A percentile compares a stretch with the other conserved stretches of the same genome.
Conservation (phyloP, 2,113 vertebrate species). For the Tretioscincus oriximinensis region DNA sequence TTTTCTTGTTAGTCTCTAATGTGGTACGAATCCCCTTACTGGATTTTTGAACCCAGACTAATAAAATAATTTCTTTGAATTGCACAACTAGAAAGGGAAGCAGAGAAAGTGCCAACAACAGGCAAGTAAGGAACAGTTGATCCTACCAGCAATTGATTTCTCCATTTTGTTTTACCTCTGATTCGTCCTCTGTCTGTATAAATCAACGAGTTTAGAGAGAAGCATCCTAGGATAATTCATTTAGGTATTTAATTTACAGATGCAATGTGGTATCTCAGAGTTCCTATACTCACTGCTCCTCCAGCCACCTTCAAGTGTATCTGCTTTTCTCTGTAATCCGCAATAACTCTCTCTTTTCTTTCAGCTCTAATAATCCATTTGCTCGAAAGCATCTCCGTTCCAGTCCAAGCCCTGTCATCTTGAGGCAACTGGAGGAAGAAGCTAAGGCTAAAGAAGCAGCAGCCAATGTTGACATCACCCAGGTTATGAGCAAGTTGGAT, state of each 20-base stretch:
- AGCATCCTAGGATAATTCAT: not conserved
- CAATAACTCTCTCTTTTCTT: slow-evolving; percentile 12
- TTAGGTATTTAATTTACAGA: not conserved
- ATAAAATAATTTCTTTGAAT: too few species aligned
- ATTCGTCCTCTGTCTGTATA: not conserved
- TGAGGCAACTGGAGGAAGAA: slow-evolving; percentile 89
- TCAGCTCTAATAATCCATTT: slow-evolving; percentile 78
- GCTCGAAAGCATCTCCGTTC: slow-evolving; percentile 85
- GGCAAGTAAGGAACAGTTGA: not conserved
- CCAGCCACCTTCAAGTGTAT: not conserved
- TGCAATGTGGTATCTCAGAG: not conserved
- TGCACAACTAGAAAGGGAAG: too few species aligned
- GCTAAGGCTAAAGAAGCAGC: slow-evolving; percentile 86
- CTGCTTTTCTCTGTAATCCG: not conserved
- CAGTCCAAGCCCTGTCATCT: slow-evolving; percentile 89
- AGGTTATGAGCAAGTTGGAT: slow-evolving; percentile 99
- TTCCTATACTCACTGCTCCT: not conserved
- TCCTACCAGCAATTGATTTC: not conserved
- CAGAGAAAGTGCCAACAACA: not conserved
- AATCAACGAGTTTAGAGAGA: not conserved
- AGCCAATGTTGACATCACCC: slow-evolving; percentile 90
- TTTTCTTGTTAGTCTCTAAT: too few species aligned
- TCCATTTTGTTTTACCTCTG: not conserved
- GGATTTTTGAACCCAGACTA: too few species aligned
- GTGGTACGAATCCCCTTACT: too few species aligned